Conservation (phyloP, 37 sponge, comb jelly and placozoan species). For the Bolinopsis microptera region DNA sequence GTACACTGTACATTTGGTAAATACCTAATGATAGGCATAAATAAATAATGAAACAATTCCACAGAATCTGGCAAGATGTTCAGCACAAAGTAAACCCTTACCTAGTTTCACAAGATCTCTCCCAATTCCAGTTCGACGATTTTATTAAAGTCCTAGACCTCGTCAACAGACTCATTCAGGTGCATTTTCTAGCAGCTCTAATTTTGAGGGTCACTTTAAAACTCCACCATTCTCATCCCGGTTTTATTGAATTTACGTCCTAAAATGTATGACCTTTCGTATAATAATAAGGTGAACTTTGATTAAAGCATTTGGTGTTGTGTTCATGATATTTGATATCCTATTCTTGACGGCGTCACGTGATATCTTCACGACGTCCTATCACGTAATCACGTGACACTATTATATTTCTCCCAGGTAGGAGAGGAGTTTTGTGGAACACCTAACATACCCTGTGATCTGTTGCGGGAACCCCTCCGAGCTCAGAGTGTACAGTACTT, state of each 20-base stretch:
- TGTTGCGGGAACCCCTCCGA: conserved; percentile 81
- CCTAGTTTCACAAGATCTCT: conserved; percentile 75
- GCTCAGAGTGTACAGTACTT: conserved; percentile 88
- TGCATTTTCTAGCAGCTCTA: no score
- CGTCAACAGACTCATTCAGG: conserved; percentile 72
- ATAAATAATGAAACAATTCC: no score
- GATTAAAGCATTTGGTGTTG: no score
- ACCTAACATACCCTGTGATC: conserved; percentile 69
- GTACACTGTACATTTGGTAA: no score
- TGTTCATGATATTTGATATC: no score
- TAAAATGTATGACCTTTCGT: not conserved
- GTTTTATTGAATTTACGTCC: not conserved
- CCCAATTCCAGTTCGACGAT: conserved; percentile 84
- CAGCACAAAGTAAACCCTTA: conserved; percentile 82
- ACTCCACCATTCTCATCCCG: not conserved
- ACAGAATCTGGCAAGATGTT: conserved; percentile 74
- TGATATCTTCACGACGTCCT: no score
- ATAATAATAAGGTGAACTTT: no score
- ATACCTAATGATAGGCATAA: no score
- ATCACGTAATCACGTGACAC: no score
- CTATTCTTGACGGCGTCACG: no score
- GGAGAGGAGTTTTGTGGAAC: conserved; percentile 87
- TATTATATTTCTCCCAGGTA: conserved; percentile 69
- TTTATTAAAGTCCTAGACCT: conserved; percentile 80
- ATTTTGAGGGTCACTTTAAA: not conserved